Conservation (phyloP, 2,888 invertebrate species). For the Phaonia tiefii region DNA sequence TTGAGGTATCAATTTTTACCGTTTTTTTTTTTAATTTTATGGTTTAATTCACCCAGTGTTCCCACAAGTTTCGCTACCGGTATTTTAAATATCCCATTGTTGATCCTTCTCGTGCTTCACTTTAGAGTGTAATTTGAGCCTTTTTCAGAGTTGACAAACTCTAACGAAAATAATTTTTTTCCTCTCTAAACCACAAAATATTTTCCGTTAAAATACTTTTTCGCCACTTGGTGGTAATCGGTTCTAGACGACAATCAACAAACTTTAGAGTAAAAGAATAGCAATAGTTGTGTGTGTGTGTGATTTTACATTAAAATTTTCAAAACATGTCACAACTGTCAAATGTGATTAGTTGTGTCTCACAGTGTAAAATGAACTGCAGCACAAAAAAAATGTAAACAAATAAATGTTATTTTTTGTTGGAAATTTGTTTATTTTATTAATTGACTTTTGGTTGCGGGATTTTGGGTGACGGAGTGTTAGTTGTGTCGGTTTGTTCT, state of each 20-base stretch:
- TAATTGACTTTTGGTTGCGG: slow-evolving; percentile 64
- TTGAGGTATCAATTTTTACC: background rate
- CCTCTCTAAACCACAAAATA: slow-evolving; percentile 11
- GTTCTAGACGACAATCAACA: slow-evolving; percentile 3
- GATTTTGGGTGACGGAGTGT: background rate
- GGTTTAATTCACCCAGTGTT: too few species aligned
- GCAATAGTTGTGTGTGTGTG: slow-evolving; percentile 26
- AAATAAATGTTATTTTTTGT: slow-evolving; percentile 28
- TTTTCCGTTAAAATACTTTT: background rate
- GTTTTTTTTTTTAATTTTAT: too few species aligned
- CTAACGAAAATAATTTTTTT: slow-evolving; percentile 10
- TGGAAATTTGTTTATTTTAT: slow-evolving; percentile 61
- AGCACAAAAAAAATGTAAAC: slow-evolving; percentile 11
- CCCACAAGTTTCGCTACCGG: slow-evolving; percentile 27
- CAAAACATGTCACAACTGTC: slow-evolving; percentile 59
- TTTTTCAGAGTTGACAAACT: slow-evolving; percentile 14
- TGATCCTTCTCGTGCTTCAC: too few species aligned
- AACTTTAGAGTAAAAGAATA: background rate
- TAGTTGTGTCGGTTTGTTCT: background rate
- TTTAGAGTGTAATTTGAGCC: slow-evolving; percentile 23
- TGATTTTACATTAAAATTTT: slow-evolving; percentile 73
- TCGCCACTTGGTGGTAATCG: slow-evolving; percentile 13
- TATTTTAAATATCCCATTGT: background rate
- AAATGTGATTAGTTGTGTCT: slow-evolving; percentile 52
- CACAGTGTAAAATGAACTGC: background rate